These are phyloP conservation scores for Rhingia rostrata DNA, from an alignment of 2,888 invertebrate genomes.

Conservation along the genomic window DNA sequence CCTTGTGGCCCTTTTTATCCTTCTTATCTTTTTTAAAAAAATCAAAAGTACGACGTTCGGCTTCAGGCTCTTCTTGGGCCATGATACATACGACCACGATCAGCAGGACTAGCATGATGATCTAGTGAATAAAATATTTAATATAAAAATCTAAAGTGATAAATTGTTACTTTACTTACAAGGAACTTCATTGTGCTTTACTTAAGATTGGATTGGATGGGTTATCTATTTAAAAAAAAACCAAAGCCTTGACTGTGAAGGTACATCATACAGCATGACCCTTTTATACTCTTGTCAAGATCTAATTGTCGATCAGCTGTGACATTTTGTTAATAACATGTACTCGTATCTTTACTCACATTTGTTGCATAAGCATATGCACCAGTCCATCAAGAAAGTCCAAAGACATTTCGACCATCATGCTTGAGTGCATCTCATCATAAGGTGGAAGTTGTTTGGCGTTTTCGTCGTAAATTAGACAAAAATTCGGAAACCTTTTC, in stretches of 20 bases:
- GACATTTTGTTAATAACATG: constrained; percentile 30
- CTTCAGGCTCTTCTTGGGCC: constrained; percentile 27
- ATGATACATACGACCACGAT: constrained; percentile 29
- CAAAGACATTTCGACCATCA: constrained; percentile 60
- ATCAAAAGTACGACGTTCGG: constrained; percentile 66
- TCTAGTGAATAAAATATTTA: constrained; percentile 6
- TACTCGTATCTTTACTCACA: constrained; percentile 21
- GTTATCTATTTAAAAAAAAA: background rate
- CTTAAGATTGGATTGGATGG: constrained; percentile 24
- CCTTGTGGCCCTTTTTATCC: constrained; percentile 23
- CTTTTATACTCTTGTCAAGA: constrained; percentile 38
- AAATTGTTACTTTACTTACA: constrained; percentile 15
- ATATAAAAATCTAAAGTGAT: background rate
- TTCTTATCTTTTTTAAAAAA: constrained; percentile 62
- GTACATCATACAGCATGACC: background rate
- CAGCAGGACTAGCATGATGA: constrained; percentile 33
- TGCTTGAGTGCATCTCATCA: constrained; percentile 38
- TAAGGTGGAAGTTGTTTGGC: constrained; percentile 41
- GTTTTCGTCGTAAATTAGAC: constrained; percentile 36
- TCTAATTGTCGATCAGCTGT: constrained; percentile 35
- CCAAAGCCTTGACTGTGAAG: constrained; percentile 20
- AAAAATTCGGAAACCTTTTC: constrained; percentile 47
- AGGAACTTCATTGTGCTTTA: constrained; percentile 51
- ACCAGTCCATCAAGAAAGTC: constrained; percentile 23
- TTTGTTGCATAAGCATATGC: constrained; percentile 21